Evolutionary conservation across 2,113 vertebrate genomes (phyloP).

Genomic region (Procavia capensis): DNA sequence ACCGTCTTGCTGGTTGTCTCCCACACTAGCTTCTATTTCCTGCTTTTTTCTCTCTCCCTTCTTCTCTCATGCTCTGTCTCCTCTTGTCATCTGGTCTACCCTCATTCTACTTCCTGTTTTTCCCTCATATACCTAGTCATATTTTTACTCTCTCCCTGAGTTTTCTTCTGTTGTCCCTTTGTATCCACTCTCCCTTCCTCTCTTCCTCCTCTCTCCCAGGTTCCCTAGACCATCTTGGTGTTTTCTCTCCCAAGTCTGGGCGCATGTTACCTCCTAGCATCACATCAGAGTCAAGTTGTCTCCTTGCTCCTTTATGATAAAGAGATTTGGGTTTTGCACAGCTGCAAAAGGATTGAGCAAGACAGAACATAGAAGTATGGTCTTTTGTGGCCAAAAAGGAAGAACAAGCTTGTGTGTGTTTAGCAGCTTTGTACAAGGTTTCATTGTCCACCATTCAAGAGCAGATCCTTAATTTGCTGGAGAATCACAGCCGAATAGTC

Average conservation of each 20-base stretch:
- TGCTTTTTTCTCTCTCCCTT: neutral
- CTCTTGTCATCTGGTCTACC: neutral
- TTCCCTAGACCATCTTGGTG: neutral
- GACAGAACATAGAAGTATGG: constrained; percentile 15
- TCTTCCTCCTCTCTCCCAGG: neutral
- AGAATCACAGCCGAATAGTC: constrained; percentile 75
- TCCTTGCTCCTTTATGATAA: constrained; percentile 29
- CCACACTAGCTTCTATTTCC: neutral
- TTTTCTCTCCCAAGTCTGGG: neutral
- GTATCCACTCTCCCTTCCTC: neutral
- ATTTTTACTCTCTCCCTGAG: neutral
- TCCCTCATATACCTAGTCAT: neutral
- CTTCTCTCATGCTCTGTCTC: neutral
- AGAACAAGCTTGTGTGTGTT: constrained; percentile 45
- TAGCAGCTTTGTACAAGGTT: constrained; percentile 55
- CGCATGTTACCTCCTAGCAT: neutral
- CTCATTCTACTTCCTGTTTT: neutral
- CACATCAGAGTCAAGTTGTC: neutral
- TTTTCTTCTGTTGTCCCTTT: neutral
- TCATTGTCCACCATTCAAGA: constrained; percentile 75
- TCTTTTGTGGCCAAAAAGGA: constrained; percentile 53
- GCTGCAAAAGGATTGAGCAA: constrained; percentile 57
- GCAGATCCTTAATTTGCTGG: constrained; percentile 75
- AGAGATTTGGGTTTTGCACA: constrained; percentile 56
- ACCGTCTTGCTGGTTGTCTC: neutral